phyloP scores from a whole-genome alignment of 2,797 vertebrate species.

The Pangasius krempfi region DNA sequence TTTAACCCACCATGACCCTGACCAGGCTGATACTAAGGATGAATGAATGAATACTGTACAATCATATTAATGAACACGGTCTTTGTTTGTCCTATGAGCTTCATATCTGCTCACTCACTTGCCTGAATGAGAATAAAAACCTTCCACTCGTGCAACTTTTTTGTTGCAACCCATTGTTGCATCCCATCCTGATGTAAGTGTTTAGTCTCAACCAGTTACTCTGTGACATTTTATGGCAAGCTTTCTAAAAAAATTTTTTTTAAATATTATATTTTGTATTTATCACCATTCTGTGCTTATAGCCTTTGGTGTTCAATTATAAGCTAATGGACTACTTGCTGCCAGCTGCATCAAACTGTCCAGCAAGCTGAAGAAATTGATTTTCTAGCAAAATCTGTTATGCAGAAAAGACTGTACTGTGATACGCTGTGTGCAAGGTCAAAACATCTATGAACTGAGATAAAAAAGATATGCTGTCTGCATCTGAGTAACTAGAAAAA shows the following conservation, averaged over 20 bases:
- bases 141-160: background rate
- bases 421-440: background rate
- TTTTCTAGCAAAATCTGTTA: background rate
- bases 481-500: background rate
- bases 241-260: background rate
- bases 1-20: background rate
- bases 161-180: background rate
- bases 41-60: background rate
- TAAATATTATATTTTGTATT: no score
- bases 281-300: background rate
- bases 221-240: background rate
- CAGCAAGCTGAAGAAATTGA: background rate
- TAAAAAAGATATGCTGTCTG: background rate
- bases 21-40: background rate
- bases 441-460: background rate
- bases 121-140: background rate
- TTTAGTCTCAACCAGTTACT: background rate
- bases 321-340: background rate
- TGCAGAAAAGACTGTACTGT: background rate
- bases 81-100: background rate
- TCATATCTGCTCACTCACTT: background rate
- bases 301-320: background rate
- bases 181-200: background rate
- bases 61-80: background rate
- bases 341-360: background rate